Conservation (phyloP, 1,140 invertebrate genomes). For the Zaprionus nigranus region DNA sequence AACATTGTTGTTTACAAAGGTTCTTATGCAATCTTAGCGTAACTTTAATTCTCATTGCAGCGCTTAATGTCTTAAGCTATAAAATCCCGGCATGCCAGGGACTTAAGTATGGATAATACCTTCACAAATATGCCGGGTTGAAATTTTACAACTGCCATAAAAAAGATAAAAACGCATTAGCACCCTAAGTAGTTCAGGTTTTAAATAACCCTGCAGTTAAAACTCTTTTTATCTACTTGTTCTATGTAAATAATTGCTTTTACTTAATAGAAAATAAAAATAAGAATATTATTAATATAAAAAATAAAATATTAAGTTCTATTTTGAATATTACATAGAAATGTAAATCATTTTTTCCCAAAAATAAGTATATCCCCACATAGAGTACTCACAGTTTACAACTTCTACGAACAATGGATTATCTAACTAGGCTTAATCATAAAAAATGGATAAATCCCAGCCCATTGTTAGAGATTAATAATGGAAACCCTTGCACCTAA, state of each 20-base stretch:
- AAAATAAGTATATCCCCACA: no score
- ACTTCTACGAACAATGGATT: neutral
- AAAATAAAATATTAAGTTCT: neutral
- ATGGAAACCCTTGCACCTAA: neutral
- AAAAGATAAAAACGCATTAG: neutral
- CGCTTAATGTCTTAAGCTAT: neutral
- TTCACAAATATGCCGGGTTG: neutral
- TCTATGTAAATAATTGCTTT: neutral
- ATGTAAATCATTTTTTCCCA: no score
- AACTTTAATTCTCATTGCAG: neutral
- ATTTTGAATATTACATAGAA: no score
- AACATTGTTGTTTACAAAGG: neutral
- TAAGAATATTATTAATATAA: neutral
- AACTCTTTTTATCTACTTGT: neutral
- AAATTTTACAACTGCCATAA: neutral
- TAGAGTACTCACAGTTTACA: no score
- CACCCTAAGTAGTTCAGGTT: neutral
- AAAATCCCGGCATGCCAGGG: neutral
- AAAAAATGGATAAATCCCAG: neutral
- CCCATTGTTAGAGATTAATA: conserved; percentile 1
- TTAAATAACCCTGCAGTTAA: neutral
- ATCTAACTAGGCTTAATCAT: neutral
- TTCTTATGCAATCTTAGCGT: neutral
- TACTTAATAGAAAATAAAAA: neutral
- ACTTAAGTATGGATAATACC: neutral